Conservation (phyloP, 2,113 vertebrate species). For the Phocoena sinus region DNA sequence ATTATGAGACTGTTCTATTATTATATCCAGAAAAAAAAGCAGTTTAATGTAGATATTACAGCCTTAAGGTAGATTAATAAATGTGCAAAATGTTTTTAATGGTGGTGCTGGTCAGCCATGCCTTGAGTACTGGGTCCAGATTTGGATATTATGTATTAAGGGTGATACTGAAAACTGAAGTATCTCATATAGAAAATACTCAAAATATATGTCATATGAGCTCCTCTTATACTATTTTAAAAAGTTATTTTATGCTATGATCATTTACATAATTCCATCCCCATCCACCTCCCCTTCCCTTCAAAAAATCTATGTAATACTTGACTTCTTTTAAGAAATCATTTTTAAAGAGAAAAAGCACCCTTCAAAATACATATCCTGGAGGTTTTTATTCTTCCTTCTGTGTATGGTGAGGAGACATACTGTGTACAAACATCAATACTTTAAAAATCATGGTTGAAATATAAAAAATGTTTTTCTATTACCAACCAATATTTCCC, state of each 20-base stretch:
- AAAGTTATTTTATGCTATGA: conserved; percentile 6
- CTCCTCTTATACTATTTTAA: neutral
- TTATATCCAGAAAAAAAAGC: neutral
- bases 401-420: neutral
- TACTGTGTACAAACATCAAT: neutral
- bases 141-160: neutral
- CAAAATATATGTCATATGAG: neutral
- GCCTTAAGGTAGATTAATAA: neutral
- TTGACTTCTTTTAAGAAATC: conserved; percentile 36
- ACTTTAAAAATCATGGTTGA: conserved; percentile 28
- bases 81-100: neutral
- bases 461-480: conserved; percentile 22
- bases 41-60: neutral
- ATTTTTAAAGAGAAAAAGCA: conserved; percentile 46
- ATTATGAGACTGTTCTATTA: neutral
- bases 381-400: conserved; percentile 22
- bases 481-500: conserved; percentile 1
- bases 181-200: neutral
- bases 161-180: neutral
- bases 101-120: neutral
- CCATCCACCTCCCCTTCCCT: neutral
- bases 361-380: conserved; percentile 7
- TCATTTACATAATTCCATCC: conserved; percentile 33
- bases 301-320: neutral
- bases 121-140: neutral